phyloP scores from a whole-genome alignment of 2,888 invertebrate genomes.

The Dendrolimus houi region DNA sequence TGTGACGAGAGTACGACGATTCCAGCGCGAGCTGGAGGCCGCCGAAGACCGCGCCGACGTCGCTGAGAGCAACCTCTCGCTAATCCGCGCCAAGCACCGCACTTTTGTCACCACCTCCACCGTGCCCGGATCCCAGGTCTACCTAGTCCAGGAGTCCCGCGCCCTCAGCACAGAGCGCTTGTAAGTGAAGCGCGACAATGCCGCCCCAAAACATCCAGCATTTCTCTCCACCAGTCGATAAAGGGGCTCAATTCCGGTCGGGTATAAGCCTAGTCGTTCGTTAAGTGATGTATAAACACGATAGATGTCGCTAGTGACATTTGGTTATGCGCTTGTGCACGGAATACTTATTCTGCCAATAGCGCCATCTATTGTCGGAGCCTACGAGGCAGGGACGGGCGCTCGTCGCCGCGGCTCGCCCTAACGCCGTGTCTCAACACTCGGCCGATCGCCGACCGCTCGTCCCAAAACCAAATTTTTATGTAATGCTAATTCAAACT shows the following conservation, averaged over 20 bases:
- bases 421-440: constrained; percentile 66
- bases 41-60: constrained; percentile 97
- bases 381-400: constrained; percentile 50
- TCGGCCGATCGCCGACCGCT: constrained; percentile 55
- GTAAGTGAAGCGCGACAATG: constrained; percentile 27
- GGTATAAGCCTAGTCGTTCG: constrained; percentile 73
- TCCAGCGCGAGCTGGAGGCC: constrained; percentile 98
- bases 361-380: constrained; percentile 28
- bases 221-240: constrained; percentile 54
- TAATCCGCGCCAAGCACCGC: constrained; percentile 98
- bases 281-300: constrained; percentile 50
- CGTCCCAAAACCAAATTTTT: constrained; percentile 51
- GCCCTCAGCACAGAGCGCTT: constrained; percentile 70
- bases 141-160: constrained; percentile 91
- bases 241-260: constrained; percentile 70
- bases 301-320: constrained; percentile 34
- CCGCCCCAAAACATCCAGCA: constrained; percentile 57
- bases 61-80: constrained; percentile 94
- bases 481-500: constrained; percentile 53
- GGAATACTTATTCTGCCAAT: constrained; percentile 6
- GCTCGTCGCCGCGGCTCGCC: constrained; percentile 61
- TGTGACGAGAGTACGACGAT: constrained; percentile 96
- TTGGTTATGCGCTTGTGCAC: constrained; percentile 1
- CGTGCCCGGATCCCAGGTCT: constrained; percentile 93
- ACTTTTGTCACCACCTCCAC: constrained; percentile 96